These are phyloP conservation scores for Pygoscelis adeliae DNA, from an alignment of 2,113 vertebrate genomes.

Conservation along the genomic window DNA sequence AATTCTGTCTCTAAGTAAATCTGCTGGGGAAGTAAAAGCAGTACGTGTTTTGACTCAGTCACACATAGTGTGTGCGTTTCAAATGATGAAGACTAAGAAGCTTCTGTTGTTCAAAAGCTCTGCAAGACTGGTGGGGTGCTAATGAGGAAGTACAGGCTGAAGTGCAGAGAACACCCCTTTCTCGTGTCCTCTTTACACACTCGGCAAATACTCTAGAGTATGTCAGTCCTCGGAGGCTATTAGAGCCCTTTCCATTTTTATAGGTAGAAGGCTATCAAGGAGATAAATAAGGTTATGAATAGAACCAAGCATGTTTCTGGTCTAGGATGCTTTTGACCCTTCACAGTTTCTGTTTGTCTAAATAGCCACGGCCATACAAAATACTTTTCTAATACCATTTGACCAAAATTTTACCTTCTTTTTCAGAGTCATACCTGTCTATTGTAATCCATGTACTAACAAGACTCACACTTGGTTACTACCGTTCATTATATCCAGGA, in stretches of 20 bases:
- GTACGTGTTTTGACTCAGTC: neutral
- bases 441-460: neutral
- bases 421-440: neutral
- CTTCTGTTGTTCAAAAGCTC: neutral
- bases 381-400: neutral
- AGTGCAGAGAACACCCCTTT: neutral
- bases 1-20: neutral
- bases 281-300: neutral
- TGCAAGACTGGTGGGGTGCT: neutral
- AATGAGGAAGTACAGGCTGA: neutral
- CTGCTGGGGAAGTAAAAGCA: neutral
- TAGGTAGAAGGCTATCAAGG: too few relatives aligned
- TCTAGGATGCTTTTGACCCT: neutral
- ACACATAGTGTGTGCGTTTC: neutral
- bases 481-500: neutral
- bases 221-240: neutral
- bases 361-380: neutral
- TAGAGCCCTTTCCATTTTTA: neutral
- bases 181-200: neutral
- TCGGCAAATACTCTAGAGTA: neutral
- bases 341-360: neutral
- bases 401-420: neutral
- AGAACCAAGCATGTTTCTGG: neutral
- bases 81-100: neutral
- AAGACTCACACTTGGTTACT: neutral